phyloP scores from a whole-genome alignment of 2,113 vertebrate species.

The Podarcis muralis region DNA sequence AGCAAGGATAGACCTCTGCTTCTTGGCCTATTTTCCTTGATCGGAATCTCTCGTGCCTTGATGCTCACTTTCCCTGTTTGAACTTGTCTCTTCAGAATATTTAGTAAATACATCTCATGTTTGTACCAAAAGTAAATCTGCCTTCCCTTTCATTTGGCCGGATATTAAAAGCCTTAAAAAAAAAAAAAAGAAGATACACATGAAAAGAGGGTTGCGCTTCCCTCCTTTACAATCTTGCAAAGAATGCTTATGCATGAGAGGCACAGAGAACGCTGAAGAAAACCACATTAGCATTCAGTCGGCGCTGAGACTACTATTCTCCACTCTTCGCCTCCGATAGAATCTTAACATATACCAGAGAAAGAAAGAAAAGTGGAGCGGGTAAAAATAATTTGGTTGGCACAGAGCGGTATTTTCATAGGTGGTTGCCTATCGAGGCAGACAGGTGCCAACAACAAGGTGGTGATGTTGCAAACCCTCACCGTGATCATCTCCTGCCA shows the following conservation, averaged over 20 bases:
- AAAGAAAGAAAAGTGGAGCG: slow-evolving; percentile 11
- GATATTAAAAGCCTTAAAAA: slow-evolving; percentile 50
- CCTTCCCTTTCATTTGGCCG: slow-evolving; percentile 56
- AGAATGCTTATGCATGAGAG: slow-evolving; percentile 44
- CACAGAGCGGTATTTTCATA: not conserved
- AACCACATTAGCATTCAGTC: slow-evolving; percentile 61
- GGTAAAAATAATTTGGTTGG: slow-evolving; percentile 28
- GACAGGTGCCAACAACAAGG: no score
- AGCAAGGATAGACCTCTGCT: slow-evolving; percentile 42
- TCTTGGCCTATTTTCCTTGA: slow-evolving; percentile 50
- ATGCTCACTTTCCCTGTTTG: slow-evolving; percentile 44
- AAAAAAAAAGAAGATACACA: slow-evolving; percentile 33
- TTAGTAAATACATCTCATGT: slow-evolving; percentile 67
- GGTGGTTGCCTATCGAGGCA: no score
- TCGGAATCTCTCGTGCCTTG: slow-evolving; percentile 41
- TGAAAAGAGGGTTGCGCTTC: slow-evolving; percentile 18
- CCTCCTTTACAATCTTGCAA: slow-evolving; percentile 49
- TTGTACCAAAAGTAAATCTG: slow-evolving; percentile 58
- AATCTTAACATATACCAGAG: slow-evolving; percentile 49
- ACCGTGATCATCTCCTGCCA: no score
- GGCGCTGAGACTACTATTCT: slow-evolving; percentile 40
- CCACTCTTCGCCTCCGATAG: slow-evolving; percentile 52
- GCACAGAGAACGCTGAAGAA: slow-evolving; percentile 40
- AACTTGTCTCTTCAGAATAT: slow-evolving; percentile 59
- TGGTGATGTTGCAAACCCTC: no score